A percentile compares a stretch with the other conserved stretches of the same genome.
Evolutionary conservation across 2,113 vertebrate genomes (phyloP).

Genomic region (Vombatus ursinus): DNA sequence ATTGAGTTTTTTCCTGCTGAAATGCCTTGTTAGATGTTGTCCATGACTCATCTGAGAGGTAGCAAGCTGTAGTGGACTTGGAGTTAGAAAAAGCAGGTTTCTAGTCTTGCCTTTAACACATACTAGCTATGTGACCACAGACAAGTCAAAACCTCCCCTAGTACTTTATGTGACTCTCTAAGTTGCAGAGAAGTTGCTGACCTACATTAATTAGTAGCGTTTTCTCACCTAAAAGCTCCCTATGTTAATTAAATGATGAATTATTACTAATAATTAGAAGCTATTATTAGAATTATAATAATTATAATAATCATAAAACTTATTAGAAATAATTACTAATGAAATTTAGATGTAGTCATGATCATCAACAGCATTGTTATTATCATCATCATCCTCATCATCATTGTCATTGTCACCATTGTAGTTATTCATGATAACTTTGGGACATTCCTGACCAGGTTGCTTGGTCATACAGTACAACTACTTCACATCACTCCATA

Average conservation of each 20-base stretch:
- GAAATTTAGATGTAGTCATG: not conserved
- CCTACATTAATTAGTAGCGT: not conserved
- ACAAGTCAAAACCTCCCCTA: conserved; percentile 65
- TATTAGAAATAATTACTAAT: too few relatives aligned
- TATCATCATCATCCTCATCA: not conserved
- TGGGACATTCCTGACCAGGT: conserved; percentile 67
- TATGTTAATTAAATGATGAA: not conserved
- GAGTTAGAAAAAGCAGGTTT: not conserved
- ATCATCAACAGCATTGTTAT: not conserved
- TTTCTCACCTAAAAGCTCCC: not conserved
- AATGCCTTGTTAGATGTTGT: conserved; percentile 52
- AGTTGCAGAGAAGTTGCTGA: not conserved
- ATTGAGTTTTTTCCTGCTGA: not conserved
- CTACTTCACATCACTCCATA: conserved; percentile 70
- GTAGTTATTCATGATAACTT: conserved; percentile 46
- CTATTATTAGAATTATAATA: too few relatives aligned
- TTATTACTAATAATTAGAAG: too few relatives aligned
- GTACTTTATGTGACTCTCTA: not conserved
- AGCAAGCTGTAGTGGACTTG: conserved; percentile 28
- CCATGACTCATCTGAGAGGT: conserved; percentile 46
- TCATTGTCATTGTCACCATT: not conserved
- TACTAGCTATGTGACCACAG: not conserved
- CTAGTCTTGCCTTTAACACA: not conserved
- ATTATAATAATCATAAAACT: too few relatives aligned
- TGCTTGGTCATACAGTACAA: conserved; percentile 58